Evolutionary conservation across 2,888 invertebrate species (phyloP).

Genomic region (Sesamia inferens): DNA sequence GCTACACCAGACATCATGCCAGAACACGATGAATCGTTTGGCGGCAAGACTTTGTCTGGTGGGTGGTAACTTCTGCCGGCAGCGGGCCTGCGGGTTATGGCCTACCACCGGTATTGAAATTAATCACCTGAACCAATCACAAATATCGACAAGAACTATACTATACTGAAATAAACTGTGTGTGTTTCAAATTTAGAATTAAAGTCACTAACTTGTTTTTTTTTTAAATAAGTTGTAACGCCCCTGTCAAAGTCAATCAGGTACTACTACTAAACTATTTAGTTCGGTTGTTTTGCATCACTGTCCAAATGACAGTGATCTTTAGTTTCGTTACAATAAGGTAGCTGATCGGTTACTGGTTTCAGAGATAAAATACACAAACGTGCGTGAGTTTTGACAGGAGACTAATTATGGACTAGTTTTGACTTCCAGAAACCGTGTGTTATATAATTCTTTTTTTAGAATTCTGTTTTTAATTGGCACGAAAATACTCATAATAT

Average conservation of each 20-base stretch:
- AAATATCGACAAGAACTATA: background rate
- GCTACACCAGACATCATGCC: too few relatives aligned
- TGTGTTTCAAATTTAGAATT: background rate
- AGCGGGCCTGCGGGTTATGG: too few relatives aligned
- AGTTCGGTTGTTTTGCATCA: background rate
- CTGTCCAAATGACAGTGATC: background rate
- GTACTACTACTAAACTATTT: background rate
- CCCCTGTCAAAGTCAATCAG: background rate
- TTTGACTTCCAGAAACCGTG: slow-evolving; percentile 16
- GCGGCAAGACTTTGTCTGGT: too few relatives aligned
- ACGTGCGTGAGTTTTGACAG: background rate
- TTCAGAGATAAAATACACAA: background rate
- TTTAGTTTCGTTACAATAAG: background rate
- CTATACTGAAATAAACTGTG: too few relatives aligned
- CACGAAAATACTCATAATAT: slow-evolving; percentile 30
- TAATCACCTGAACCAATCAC: background rate
- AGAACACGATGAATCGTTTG: too few relatives aligned
- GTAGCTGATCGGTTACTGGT: background rate
- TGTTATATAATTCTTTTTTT: background rate
- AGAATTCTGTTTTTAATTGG: background rate
- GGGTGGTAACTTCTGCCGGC: too few relatives aligned
- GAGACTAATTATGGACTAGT: background rate
- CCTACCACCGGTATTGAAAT: too few relatives aligned
- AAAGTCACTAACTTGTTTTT: background rate
- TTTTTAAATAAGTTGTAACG: background rate